A percentile compares a stretch with the other conserved stretches of the same genome.
phyloP scores from a whole-genome alignment of 2,113 vertebrate genomes.

The Limnothrissa miodon region DNA sequence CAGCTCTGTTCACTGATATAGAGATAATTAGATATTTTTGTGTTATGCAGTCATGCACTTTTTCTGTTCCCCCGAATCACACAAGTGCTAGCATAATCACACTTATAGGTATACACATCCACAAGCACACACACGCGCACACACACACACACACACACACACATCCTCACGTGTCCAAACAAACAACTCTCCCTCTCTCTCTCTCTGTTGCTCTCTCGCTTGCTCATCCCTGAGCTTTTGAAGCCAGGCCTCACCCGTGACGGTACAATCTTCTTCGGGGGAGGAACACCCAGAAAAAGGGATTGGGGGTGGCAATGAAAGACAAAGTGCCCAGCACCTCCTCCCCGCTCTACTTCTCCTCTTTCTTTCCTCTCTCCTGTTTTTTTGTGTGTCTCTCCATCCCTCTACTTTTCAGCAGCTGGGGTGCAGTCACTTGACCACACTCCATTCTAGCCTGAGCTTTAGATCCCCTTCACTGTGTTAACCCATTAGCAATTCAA shows the following conservation, averaged over 20 bases:
- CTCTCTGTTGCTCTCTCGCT: not conserved
- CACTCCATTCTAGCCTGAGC: not conserved
- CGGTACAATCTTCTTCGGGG: slow-evolving; percentile 55
- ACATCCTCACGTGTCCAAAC: slow-evolving; percentile 30
- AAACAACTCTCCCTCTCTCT: slow-evolving; percentile 30
- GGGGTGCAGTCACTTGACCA: not conserved
- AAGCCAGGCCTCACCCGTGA: slow-evolving; percentile 50
- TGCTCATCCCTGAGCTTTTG: slow-evolving; percentile 40
- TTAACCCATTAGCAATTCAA: not conserved
- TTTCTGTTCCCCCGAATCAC: not conserved
- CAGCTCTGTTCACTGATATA: not conserved
- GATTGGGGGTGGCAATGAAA: slow-evolving; percentile 48
- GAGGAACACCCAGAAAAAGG: slow-evolving; percentile 58
- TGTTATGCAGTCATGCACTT: not conserved
- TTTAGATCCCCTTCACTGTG: not conserved
- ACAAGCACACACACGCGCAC: not conserved
- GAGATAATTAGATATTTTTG: not conserved
- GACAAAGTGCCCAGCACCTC: slow-evolving; percentile 2
- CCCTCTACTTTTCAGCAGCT: slow-evolving; percentile 27
- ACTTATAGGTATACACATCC: not conserved
- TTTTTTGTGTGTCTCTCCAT: slow-evolving; percentile 29
- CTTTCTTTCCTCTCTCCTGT: not conserved
- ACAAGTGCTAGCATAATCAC: slow-evolving; percentile 34
- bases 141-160: not conserved
- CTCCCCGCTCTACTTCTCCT: not conserved